phyloP scores from a whole-genome alignment of 2,113 vertebrate species.

The Phodopus roborovskii region DNA sequence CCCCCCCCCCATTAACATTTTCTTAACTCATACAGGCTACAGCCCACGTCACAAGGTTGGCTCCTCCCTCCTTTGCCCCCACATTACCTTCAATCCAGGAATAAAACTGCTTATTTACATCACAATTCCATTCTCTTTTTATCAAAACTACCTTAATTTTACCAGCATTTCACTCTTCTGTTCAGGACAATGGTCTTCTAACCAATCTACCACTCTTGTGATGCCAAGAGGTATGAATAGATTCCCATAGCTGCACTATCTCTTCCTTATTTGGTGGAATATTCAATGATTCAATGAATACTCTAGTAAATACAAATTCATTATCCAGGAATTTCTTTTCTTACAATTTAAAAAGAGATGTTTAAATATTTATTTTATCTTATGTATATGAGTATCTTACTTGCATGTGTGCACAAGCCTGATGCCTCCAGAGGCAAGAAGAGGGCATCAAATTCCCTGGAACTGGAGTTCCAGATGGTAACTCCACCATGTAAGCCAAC shows the following conservation, averaged over 20 bases:
- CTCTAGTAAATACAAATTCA: conserved; percentile 50
- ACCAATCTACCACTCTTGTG: conserved; percentile 12
- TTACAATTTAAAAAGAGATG: background rate
- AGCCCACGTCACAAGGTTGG: background rate
- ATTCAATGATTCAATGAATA: background rate
- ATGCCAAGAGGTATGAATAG: background rate
- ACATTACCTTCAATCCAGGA: conserved; percentile 15
- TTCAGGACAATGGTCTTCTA: conserved; percentile 1
- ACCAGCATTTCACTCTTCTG: conserved; percentile 8
- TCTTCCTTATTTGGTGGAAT: conserved; percentile 40
- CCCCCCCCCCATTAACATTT: background rate
- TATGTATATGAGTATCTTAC: background rate
- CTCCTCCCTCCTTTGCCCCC: background rate
- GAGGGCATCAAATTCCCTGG: background rate
- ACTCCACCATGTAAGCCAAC: background rate
- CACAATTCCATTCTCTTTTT: conserved; percentile 19
- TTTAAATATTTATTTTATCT: background rate
- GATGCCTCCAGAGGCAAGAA: background rate
- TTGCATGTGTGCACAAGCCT: background rate
- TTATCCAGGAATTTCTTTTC: background rate
- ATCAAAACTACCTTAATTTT: conserved; percentile 2
- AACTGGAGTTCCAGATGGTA: background rate
- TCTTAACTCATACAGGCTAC: background rate
- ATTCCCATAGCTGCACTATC: background rate
- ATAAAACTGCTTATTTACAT: background rate